phyloP scores from a whole-genome alignment of 2,113 vertebrate genomes.

The Vulpes vulpes region DNA sequence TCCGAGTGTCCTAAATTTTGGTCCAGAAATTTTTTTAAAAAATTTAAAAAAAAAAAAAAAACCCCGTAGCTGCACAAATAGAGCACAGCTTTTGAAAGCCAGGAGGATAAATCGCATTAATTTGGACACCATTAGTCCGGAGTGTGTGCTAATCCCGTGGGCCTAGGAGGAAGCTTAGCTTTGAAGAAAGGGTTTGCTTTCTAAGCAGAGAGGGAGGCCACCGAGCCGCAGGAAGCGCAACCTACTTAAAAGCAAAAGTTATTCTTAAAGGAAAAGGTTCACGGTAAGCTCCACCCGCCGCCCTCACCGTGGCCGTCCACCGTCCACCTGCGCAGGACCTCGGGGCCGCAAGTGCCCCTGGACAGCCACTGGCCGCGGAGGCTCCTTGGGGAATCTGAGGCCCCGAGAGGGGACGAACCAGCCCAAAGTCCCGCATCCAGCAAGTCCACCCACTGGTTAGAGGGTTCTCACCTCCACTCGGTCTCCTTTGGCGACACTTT shows the following conservation, averaged over 20 bases:
- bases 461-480: not conserved
- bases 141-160: slow-evolving; percentile 48
- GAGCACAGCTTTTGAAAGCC: slow-evolving; percentile 31
- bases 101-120: slow-evolving; percentile 63
- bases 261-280: not conserved
- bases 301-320: too few species aligned
- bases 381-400: not conserved
- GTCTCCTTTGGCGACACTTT: not conserved
- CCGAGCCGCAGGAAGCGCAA: not conserved
- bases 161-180: slow-evolving; percentile 60
- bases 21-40: not conserved
- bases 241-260: slow-evolving; percentile 25
- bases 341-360: not conserved
- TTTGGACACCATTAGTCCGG: slow-evolving; percentile 58
- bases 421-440: too few species aligned
- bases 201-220: slow-evolving; percentile 58
- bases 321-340: too few species aligned
- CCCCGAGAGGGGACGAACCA: not conserved
- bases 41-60: not conserved
- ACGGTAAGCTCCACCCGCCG: not conserved
- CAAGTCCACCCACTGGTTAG: not conserved
- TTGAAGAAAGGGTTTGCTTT: slow-evolving; percentile 68
- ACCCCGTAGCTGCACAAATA: not conserved
- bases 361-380: not conserved
- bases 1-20: slow-evolving; percentile 63